Base-by-base conservation (phyloP, 2,113 vertebrate species). In the Pollimyrus isidori region DNA sequence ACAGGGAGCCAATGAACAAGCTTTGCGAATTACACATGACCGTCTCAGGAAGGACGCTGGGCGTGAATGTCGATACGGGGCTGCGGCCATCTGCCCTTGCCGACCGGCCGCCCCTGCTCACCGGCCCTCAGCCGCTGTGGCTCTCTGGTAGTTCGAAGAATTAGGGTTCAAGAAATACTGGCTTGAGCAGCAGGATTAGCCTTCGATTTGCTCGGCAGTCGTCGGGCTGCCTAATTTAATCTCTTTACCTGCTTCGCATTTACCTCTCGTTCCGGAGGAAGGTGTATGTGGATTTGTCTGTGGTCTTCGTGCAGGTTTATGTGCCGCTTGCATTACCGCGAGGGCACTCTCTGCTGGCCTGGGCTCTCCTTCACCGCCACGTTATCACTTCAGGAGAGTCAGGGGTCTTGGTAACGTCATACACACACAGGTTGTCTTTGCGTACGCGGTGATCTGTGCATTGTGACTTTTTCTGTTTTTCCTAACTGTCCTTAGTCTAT, bases 161-260 rank as follows among this genome's bases (percentile, higher is more conserved):
- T 89, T 84, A 91, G 23, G 89, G 90, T 90, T 93, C 83, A 92
- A 89, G 90, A 92, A 91, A 90, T 90, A 91, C 83, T 53, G 91
- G 90, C 90, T 92, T 92, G 90, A 88, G 89, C 89, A 52, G 87
- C 88, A 92, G 92, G 90, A 92, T 94, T 92, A 94, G 89, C 91
- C 86, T 90, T 90, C 21, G 87, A 87, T 93, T 93, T 93, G 91
- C 89, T 91, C 83, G 83, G 84, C 89, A 62, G 84, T 91, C 80
- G 50, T 56, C 89, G 87, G 89, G 87, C 62, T 89, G 93, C 39
- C 35, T 91, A 87, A 91, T 92, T 91, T 93, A 93, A 94, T 94
- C 92, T 90, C 92, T 93, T 94, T 94, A 92, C 92, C 65, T 23
- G 88, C 93, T 93, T 92, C 92, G 91, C 86, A 88, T 89, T 92